Conservation (phyloP, 2,797 vertebrate genomes). For the Rhyacichthys aspro region DNA sequence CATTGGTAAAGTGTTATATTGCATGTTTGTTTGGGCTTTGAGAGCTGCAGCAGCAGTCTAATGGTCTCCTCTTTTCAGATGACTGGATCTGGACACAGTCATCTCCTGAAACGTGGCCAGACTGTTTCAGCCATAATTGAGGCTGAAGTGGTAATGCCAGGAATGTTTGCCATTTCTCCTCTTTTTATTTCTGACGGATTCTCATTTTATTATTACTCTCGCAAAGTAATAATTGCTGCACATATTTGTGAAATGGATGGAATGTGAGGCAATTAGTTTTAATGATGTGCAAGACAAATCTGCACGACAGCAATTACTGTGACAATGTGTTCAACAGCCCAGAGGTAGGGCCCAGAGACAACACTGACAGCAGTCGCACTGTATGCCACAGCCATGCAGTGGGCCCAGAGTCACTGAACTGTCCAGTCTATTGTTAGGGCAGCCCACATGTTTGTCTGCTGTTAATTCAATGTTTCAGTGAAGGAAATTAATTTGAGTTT, state of each 20-base stretch:
- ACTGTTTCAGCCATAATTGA: constrained; percentile 72
- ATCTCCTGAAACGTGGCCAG: constrained; percentile 59
- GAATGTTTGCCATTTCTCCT: constrained; percentile 78
- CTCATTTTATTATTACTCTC: constrained; percentile 75
- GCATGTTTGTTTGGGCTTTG: constrained; percentile 52
- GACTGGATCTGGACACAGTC: constrained; percentile 66
- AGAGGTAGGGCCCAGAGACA: constrained; percentile 67
- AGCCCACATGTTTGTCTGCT: constrained; percentile 52
- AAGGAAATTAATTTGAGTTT: background rate
- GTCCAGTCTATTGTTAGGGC: constrained; percentile 40
- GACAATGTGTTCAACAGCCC: constrained; percentile 75
- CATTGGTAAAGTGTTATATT: constrained; percentile 21
- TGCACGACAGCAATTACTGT: constrained; percentile 82
- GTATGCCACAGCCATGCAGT: constrained; percentile 29
- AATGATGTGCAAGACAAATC: constrained; percentile 84
- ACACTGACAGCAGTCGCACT: constrained; percentile 59
- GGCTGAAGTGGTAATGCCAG: constrained; percentile 73
- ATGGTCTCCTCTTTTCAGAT: constrained; percentile 70
- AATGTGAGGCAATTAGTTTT: constrained; percentile 86
- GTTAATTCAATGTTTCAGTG: constrained; percentile 21
- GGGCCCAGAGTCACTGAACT: constrained; percentile 56
- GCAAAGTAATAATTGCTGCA: constrained; percentile 77
- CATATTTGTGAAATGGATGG: constrained; percentile 81
- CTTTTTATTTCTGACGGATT: constrained; percentile 74
- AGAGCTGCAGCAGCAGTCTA: constrained; percentile 55